Evolutionary conservation across 2,888 invertebrate genomes (phyloP).

Genomic region (Chrysodeixis includens): DNA sequence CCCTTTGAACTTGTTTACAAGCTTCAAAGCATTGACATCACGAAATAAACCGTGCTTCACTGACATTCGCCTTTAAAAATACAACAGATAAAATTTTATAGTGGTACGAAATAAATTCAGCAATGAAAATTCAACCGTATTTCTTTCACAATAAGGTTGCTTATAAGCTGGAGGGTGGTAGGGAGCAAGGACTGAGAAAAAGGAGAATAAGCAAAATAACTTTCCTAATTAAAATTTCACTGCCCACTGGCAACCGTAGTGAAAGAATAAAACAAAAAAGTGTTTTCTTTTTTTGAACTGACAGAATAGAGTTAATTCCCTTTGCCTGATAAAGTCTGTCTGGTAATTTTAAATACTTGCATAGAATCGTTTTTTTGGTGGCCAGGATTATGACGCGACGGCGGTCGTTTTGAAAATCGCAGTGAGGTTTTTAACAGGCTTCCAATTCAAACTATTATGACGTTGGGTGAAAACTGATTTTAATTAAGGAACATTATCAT

Average conservation of each 20-base stretch:
- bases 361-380: slow-evolving; percentile 34
- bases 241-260: slow-evolving; percentile 69
- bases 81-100: slow-evolving; percentile 61
- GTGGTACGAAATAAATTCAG: slow-evolving; percentile 9
- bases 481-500: too few relatives aligned
- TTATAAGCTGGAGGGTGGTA: slow-evolving; percentile 24
- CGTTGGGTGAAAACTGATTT: not conserved
- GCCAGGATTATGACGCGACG: slow-evolving; percentile 8
- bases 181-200: slow-evolving; percentile 56
- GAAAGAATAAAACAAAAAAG: slow-evolving; percentile 66
- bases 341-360: slow-evolving; percentile 54
- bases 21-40: slow-evolving; percentile 56
- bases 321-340: slow-evolving; percentile 61
- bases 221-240: slow-evolving; percentile 82
- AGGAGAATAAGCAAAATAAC: slow-evolving; percentile 70
- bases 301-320: slow-evolving; percentile 68
- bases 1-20: slow-evolving; percentile 49
- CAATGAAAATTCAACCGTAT: slow-evolving; percentile 30
- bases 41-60: slow-evolving; percentile 57
- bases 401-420: not conserved
- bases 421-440: not conserved
- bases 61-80: slow-evolving; percentile 63
- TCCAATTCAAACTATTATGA: not conserved
- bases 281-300: slow-evolving; percentile 58
- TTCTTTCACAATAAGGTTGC: slow-evolving; percentile 15